Percentiles rank a stretch among this genome's conserved stretches.
These are phyloP conservation scores for Daktulosphaira vitifoliae DNA, from an alignment of 1,140 invertebrate genomes.

Conservation along the genomic window DNA sequence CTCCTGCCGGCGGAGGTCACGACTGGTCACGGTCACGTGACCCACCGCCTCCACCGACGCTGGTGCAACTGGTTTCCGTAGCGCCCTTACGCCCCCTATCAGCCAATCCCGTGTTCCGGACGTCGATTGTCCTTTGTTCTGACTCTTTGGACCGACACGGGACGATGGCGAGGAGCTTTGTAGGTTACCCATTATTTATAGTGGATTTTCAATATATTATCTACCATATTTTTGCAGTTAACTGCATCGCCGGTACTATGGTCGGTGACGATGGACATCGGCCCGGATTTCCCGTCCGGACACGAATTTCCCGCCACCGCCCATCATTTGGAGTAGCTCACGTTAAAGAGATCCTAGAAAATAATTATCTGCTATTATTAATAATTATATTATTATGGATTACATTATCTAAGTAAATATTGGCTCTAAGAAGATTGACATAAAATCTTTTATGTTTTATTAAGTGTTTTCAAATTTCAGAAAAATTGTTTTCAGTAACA, in stretches of 20 bases:
- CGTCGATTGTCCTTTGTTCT: slow-evolving; percentile 10
- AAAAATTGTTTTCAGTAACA: too few species aligned
- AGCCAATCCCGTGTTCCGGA: slow-evolving; percentile 19
- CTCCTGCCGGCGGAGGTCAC: slow-evolving; percentile 4
- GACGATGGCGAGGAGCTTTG: slow-evolving; percentile 1
- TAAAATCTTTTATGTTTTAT: too few species aligned
- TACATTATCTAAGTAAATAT: too few species aligned
- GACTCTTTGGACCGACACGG: not conserved
- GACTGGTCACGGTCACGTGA: slow-evolving; percentile 33
- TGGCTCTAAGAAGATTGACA: too few species aligned
- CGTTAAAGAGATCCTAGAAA: too few species aligned
- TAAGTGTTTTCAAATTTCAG: too few species aligned
- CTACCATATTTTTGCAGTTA: too few species aligned
- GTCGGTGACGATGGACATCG: not conserved
- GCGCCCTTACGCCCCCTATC: slow-evolving; percentile 20
- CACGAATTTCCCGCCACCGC: not conserved
- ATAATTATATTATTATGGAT: too few species aligned
- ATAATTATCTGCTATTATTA: too few species aligned
- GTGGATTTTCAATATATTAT: too few species aligned
- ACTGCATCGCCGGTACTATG: not conserved
- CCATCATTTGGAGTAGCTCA: too few species aligned
- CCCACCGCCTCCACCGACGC: slow-evolving; percentile 1
- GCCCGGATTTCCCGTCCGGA: slow-evolving; percentile 25
- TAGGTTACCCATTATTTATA: slow-evolving; percentile 8
- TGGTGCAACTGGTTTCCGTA: slow-evolving; percentile 26